Percentiles rank a stretch among this genome's conserved stretches.
These are phyloP conservation scores for Oscheius sp. DNA, from an alignment of 2,888 invertebrate genomes.

Conservation along the genomic window DNA sequence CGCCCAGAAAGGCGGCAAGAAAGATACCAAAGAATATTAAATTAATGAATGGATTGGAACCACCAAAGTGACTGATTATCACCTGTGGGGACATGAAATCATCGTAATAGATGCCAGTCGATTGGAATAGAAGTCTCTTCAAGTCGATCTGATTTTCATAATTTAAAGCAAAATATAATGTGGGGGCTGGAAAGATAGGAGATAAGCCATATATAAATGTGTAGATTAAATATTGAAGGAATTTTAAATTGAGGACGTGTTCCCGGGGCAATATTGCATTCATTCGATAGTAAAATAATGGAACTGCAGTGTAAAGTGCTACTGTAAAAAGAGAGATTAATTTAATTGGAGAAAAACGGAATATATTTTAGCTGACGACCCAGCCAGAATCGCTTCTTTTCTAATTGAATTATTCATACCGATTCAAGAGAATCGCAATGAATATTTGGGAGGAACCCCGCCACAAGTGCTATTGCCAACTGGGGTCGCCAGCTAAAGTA, in stretches of 20 bases:
- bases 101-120: not conserved
- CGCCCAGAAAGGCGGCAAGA: too few species aligned
- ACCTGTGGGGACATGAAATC: not conserved
- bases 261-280: not conserved
- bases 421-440: too few species aligned
- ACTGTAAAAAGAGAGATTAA: not conserved
- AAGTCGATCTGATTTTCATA: not conserved
- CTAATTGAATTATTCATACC: too few species aligned
- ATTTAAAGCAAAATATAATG: not conserved
- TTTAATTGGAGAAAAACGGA: not conserved
- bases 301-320: not conserved
- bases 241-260: not conserved
- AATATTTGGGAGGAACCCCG: too few species aligned
- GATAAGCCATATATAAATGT: not conserved
- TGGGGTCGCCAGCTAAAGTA: too few species aligned
- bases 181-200: not conserved
- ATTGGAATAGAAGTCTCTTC: not conserved
- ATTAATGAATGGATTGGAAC: too few species aligned
- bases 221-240: not conserved
- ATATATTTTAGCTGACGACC: too few species aligned
- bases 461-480: too few species aligned
- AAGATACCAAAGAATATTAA: too few species aligned
- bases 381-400: too few species aligned
- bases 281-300: slow-evolving; percentile 2
- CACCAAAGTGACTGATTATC: not conserved